Conservation (phyloP, 1,140 invertebrate species). For the Maconellicoccus hirsutus region DNA sequence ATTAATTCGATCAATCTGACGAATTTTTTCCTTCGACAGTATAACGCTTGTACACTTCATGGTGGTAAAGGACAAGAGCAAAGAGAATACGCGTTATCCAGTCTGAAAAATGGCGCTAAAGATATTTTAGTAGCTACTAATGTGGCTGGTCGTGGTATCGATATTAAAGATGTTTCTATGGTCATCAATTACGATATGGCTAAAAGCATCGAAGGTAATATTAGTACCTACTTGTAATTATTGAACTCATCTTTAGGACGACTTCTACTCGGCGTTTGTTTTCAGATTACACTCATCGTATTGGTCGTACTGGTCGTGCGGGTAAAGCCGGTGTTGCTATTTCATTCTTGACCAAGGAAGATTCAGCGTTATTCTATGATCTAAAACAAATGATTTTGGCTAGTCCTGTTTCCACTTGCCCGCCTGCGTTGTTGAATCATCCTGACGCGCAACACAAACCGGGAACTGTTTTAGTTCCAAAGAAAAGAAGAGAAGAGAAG, state of each 20-base stretch:
- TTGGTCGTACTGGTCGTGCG: conserved; percentile 96
- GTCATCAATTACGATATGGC: conserved; percentile 99
- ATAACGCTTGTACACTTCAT: conserved; percentile 92
- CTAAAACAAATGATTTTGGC: conserved; percentile 81
- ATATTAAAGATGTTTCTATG: conserved; percentile 97
- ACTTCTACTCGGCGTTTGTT: conserved; percentile 26
- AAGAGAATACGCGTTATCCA: conserved; percentile 92
- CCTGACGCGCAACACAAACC: conserved; percentile 97
- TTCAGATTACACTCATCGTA: conserved; percentile 96
- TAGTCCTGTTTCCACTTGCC: conserved; percentile 90
- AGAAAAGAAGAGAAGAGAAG: conserved; percentile 87
- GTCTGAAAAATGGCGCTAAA: conserved; percentile 86
- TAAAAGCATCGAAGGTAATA: conserved; percentile 83
- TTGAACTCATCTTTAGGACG: not conserved
- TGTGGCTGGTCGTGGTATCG: conserved; percentile 99
- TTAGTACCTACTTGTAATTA: not conserved
- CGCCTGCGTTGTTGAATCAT: conserved; percentile 94
- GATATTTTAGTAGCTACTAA: conserved; percentile 99
- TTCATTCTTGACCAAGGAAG: conserved; percentile 94
- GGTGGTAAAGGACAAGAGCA: conserved; percentile 99
- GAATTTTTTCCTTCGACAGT: too few species aligned
- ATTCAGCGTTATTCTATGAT: conserved; percentile 91
- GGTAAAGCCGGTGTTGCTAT: conserved; percentile 94
- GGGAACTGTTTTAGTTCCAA: conserved; percentile 84
- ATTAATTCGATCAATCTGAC: conserved; percentile 25